Conservation (phyloP, 1,140 invertebrate genomes). For the Atta colombica region DNA sequence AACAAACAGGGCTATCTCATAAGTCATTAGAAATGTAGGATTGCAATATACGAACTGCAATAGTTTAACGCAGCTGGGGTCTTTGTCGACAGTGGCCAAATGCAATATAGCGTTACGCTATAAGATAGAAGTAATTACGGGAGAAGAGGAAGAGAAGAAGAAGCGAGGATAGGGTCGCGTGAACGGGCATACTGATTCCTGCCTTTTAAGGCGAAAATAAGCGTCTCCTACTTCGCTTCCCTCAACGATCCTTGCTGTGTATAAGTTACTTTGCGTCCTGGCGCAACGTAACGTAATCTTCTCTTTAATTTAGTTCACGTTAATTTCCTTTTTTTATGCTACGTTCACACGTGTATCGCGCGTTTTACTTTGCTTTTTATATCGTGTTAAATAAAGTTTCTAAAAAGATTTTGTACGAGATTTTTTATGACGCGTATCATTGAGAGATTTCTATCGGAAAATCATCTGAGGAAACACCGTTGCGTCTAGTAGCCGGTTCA, state of each 20-base stretch:
- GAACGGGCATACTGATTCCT: slow-evolving; percentile 24
- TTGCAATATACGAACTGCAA: slow-evolving; percentile 82
- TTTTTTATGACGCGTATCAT: slow-evolving; percentile 42
- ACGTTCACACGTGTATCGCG: slow-evolving; percentile 59
- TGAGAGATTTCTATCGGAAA: slow-evolving; percentile 42
- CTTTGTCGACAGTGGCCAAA: slow-evolving; percentile 74
- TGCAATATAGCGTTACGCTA: slow-evolving; percentile 62
- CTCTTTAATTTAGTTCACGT: slow-evolving; percentile 45
- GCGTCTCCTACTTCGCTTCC: slow-evolving; percentile 62
- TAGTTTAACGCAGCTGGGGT: slow-evolving; percentile 76
- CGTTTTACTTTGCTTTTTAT: slow-evolving; percentile 43
- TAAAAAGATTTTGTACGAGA: slow-evolving; percentile 45
- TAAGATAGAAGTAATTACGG: slow-evolving; percentile 42
- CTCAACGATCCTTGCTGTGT: slow-evolving; percentile 72
- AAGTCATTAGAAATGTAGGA: slow-evolving; percentile 81
- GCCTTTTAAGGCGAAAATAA: slow-evolving; percentile 51
- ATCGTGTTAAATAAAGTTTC: slow-evolving; percentile 24
- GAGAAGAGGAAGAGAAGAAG: slow-evolving; percentile 24
- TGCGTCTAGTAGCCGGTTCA: slow-evolving; percentile 29
- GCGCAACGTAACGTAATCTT: slow-evolving; percentile 64
- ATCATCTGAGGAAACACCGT: slow-evolving; percentile 52
- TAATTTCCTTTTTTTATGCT: slow-evolving; percentile 11
- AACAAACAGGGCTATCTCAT: slow-evolving; percentile 75
- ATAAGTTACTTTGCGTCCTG: slow-evolving; percentile 73
- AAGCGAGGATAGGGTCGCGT: slow-evolving; percentile 56